Evolutionary conservation across 2,888 invertebrate genomes (phyloP).

Genomic region (Synergus japonicus): DNA sequence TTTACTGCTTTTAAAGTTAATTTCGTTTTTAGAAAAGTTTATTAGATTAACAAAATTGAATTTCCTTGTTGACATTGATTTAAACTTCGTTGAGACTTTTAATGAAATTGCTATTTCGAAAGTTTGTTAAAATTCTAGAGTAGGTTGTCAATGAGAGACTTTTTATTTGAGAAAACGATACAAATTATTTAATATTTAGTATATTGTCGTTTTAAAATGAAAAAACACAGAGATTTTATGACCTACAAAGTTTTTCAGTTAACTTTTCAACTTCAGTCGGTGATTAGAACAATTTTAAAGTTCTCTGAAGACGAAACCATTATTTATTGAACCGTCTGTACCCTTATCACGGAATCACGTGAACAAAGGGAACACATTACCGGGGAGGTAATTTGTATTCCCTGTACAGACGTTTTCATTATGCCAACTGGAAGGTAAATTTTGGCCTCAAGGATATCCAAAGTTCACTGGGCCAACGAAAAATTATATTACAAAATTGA

Average conservation of each 20-base stretch:
- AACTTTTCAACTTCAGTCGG: neutral
- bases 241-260: too few species aligned
- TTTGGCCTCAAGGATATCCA: neutral
- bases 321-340: neutral
- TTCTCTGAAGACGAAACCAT: neutral
- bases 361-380: neutral
- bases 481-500: neutral
- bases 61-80: too few species aligned
- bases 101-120: neutral
- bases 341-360: neutral
- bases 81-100: neutral
- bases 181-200: too few species aligned
- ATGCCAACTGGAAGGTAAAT: neutral
- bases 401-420: neutral
- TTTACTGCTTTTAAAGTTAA: neutral
- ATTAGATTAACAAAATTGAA: neutral
- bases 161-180: too few species aligned
- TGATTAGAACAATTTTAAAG: neutral
- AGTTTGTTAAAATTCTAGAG: neutral
- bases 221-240: too few species aligned
- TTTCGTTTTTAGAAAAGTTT: neutral
- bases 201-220: too few species aligned
- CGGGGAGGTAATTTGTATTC: neutral
- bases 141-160: too few species aligned
- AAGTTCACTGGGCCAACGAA: neutral